Base-by-base conservation (phyloP, 2,113 vertebrate species). In the Barnardius zonarius region DNA sequence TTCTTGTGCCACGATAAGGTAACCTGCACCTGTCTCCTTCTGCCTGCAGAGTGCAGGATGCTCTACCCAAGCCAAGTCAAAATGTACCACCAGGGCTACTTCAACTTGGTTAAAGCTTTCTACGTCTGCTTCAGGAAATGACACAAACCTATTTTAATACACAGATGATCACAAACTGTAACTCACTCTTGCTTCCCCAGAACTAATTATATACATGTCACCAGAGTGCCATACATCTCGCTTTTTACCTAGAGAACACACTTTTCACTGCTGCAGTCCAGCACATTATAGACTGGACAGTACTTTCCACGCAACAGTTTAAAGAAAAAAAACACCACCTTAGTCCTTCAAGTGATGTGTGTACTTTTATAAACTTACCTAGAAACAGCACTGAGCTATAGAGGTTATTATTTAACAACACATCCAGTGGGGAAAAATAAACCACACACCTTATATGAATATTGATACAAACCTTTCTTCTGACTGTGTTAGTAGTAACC, bases 391-490 rank as follows among this genome's bases (percentile, higher is more conserved):
- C 23, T 52, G 46, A 63, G 44, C 61, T 80, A 64, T 1, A 85
- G 51, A 0, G 0, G 77, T 68, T 86, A 70, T 63, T 93, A 75
- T 72, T 96, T 84, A 95, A 93, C 35, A 76, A 51, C 66, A 69
- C 25, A 73, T 59, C 27, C 57, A 90, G 7, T n/a, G 10, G 0
- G 14, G 93, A 82, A 92, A 93, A 95, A 95, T 59, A 92, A 90
- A 90, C 35, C 39, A 94, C 69, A 94, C 76, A 69, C 81, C 86
- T 95, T 82, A 37, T 5, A 96, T n/a, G 89, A 96, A 91, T 94
- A 96, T 7, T 3, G 31, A 92, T 79, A 90, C 80, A 91, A 88
- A 6, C 13, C 17, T 77, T 90, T 82, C 57, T 94, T 91, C 43
- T 69, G 68, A 61, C 35, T 92, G 37, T 51, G 51, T 67, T 85